Evolutionary conservation across 2,888 invertebrate genomes (phyloP).

Genomic region (Ectemnius continuus): DNA sequence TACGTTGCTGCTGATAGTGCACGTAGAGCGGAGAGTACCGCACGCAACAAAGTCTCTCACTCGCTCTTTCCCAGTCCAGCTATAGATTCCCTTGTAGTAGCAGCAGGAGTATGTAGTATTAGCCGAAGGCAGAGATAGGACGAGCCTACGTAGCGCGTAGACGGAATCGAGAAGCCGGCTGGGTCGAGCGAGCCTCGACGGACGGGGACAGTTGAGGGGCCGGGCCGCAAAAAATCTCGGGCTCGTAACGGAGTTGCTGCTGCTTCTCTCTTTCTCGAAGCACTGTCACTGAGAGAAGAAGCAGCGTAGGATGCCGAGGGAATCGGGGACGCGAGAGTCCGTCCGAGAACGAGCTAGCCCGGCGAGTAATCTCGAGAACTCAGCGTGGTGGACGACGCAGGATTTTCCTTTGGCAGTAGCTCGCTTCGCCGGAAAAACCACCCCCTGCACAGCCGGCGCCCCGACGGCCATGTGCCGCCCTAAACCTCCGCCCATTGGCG

Average conservation of each 20-base stretch:
- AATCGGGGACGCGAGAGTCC: not conserved
- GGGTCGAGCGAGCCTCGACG: not conserved
- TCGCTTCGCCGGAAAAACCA: constrained; percentile 59
- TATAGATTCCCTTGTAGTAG: not conserved
- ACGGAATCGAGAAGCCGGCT: too few species aligned
- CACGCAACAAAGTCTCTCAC: constrained; percentile 1
- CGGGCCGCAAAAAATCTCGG: not conserved
- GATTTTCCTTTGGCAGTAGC: constrained; percentile 21
- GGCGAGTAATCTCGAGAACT: not conserved
- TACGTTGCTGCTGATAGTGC: not conserved
- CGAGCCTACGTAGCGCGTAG: too few species aligned
- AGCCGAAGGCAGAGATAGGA: too few species aligned
- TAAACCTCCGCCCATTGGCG: constrained; percentile 67
- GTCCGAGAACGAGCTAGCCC: too few species aligned
- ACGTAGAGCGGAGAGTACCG: not conserved
- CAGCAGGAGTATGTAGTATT: not conserved
- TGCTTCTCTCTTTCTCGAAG: constrained; percentile 24
- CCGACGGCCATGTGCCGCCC: constrained; percentile 70
- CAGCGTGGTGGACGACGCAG: constrained; percentile 2
- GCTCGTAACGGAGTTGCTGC: constrained; percentile 20
- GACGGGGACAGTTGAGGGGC: not conserved
- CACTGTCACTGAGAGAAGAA: constrained; percentile 48
- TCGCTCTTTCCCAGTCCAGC: not conserved
- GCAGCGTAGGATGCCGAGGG: not conserved
- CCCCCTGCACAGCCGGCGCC: constrained; percentile 71